Evolutionary conservation across 30 jellyfish, hydroid and myxozoan genomes (phyloP).

Genomic region (Aurelia coerulea): DNA sequence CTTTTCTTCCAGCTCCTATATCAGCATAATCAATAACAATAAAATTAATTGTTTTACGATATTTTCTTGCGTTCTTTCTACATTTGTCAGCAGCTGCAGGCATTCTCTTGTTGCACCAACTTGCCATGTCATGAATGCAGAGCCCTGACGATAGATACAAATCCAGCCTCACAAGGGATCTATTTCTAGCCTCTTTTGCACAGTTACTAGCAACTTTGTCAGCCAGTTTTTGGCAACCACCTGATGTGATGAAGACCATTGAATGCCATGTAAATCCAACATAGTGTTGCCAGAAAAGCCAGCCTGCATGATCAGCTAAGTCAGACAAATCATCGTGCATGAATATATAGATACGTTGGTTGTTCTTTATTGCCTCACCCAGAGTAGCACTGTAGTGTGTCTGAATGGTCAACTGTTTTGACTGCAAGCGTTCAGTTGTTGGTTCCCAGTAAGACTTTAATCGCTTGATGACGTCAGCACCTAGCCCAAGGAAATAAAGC

Average conservation of each 20-base stretch:
- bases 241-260: constrained; percentile 37
- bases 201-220: constrained; percentile 64
- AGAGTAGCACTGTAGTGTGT: constrained; percentile 53
- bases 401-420: constrained; percentile 44
- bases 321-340: constrained; percentile 53
- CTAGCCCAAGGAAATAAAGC: background rate
- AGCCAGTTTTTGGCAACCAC: constrained; percentile 50
- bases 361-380: constrained; percentile 47
- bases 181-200: constrained; percentile 42
- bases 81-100: constrained; percentile 51
- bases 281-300: constrained; percentile 43
- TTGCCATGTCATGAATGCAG: constrained; percentile 74
- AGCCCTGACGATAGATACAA: constrained; percentile 74
- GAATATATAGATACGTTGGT: constrained; percentile 73
- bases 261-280: constrained; percentile 91
- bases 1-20: constrained; percentile 34
- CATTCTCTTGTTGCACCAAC: constrained; percentile 37
- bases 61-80: constrained; percentile 24
- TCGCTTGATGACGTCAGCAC: constrained; percentile 18
- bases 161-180: constrained; percentile 72
- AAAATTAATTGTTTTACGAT: constrained; percentile 67
- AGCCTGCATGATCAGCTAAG: background rate
- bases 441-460: constrained; percentile 60
- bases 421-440: constrained; percentile 7
- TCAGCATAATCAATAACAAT: constrained; percentile 81